phyloP scores from a whole-genome alignment of 1,140 invertebrate genomes.

The Neodiprion pinetum region DNA sequence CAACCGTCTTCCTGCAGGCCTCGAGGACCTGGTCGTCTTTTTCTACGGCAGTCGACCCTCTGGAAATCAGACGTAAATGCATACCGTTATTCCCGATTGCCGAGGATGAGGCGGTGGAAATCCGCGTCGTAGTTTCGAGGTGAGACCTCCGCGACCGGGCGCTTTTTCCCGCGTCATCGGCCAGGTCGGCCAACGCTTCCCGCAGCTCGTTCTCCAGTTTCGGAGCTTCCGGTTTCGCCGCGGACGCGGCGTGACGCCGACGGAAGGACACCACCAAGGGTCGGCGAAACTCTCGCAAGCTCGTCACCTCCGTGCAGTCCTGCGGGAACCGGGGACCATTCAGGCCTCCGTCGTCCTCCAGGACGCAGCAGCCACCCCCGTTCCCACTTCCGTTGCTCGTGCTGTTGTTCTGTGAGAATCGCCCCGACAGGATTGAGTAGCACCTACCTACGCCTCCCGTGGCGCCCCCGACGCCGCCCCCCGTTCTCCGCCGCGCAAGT shows the following conservation, averaged over 20 bases:
- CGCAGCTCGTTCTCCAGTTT: slow-evolving; percentile 1
- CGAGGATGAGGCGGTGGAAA: background rate
- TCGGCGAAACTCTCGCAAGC: slow-evolving; percentile 5
- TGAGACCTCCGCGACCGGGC: background rate
- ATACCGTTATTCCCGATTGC: slow-evolving; percentile 3
- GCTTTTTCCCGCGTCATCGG: background rate
- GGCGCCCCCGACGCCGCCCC: background rate
- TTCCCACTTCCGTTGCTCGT: background rate
- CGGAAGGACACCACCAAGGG: slow-evolving; percentile 6
- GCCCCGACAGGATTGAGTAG: slow-evolving; percentile 10
- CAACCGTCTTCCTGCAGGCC: background rate
- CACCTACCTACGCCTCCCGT: slow-evolving; percentile 11
- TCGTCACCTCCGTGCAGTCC: background rate
- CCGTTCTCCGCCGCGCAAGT: background rate
- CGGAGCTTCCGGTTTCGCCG: background rate
- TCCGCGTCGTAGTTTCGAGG: background rate
- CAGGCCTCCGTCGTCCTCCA: background rate
- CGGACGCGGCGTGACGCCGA: background rate
- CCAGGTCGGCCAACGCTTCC: slow-evolving; percentile 1
- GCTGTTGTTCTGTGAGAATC: slow-evolving; percentile 8
- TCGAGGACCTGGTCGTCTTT: background rate
- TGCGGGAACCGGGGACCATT: background rate
- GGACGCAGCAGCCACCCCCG: background rate
- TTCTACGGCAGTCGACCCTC: slow-evolving; percentile 3
- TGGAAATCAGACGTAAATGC: slow-evolving; percentile 1